These are phyloP conservation scores for Drosophila parthenogenetica DNA, from an alignment of 2,888 invertebrate species.

Conservation along the genomic window DNA sequence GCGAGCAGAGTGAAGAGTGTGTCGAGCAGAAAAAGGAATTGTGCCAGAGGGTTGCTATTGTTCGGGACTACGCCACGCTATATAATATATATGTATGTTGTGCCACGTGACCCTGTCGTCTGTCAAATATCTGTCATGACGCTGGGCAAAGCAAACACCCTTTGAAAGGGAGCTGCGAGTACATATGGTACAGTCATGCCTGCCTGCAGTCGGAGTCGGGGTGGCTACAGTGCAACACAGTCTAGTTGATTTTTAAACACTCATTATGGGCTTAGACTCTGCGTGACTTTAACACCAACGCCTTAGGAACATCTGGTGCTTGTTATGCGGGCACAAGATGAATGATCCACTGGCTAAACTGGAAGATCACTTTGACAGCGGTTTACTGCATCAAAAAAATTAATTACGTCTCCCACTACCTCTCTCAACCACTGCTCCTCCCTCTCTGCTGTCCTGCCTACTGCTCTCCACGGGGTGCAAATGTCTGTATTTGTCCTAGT, in stretches of 20 bases:
- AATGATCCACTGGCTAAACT: slow-evolving; percentile 14
- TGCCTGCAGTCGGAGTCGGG: slow-evolving; percentile 26
- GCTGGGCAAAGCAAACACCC: slow-evolving; percentile 23
- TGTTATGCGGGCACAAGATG: slow-evolving; percentile 50
- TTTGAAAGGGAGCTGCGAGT: slow-evolving; percentile 2
- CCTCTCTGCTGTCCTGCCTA: neutral
- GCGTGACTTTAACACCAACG: slow-evolving; percentile 52
- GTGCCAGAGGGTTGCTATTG: slow-evolving; percentile 50
- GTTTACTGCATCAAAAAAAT: slow-evolving; percentile 12
- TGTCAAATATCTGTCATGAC: slow-evolving; percentile 42
- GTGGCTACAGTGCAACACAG: slow-evolving; percentile 34
- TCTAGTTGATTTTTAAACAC: slow-evolving; percentile 45
- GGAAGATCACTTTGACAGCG: slow-evolving; percentile 19
- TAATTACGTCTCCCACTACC: slow-evolving; percentile 17
- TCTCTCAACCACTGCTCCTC: neutral
- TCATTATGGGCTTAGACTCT: slow-evolving; percentile 43
- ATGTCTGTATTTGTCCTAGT: slow-evolving; percentile 52
- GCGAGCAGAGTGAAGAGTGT: slow-evolving; percentile 35
- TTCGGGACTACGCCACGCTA: slow-evolving; percentile 4
- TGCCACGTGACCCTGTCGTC: slow-evolving; percentile 53
- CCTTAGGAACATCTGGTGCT: slow-evolving; percentile 30
- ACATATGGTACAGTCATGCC: slow-evolving; percentile 49
- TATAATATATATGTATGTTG: slow-evolving; percentile 12
- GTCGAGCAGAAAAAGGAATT: slow-evolving; percentile 2
- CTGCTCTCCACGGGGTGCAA: slow-evolving; percentile 12